Evolutionary conservation across 2,113 vertebrate genomes (phyloP), one percentile per base, ranked within the genome.

Genomic region (Strix aluco): DNA sequence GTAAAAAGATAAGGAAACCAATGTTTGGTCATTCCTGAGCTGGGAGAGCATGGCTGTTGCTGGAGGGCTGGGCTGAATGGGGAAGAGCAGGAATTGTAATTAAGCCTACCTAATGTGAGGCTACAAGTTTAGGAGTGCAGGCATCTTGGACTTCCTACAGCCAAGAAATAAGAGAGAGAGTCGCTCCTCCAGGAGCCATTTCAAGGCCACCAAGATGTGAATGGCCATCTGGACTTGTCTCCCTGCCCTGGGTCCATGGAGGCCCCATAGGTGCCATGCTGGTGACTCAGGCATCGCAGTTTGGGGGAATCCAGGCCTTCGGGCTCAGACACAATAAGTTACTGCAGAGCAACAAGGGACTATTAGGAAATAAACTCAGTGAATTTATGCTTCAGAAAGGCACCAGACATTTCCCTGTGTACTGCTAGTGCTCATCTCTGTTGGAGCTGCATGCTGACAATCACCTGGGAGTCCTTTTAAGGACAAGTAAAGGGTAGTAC

Each of bases 281-380:
- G 25, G 42, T 63, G 63, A 46, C n/a, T 74, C 0, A 0, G 17
- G 62, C 30, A 51, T n/a, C 1, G 1, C 58, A 18, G 15, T 52
- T 63, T 25, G 40, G 38, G 20, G 66, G 17, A 92, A 66, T 52
- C 30, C 47, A 58, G 47, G 21, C 13, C 51, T 86, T 46, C 40
- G 23, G 42, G 21, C 61, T 67, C 65, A 75, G 40, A 52, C 32
- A 61, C 72, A 55, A 34, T 7, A 49, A 69, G 23, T 63, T 79
- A 63, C 65, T 81, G 23, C 27, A 40, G 40, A 20, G 52, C 30
- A 81, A 17, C 40, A 44, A 20, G 59, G 42, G 61, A 57, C 29
- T 74, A 8, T 34, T 27, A 38, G 52, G 38, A 90, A 94, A 78
- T 55, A 63, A 90, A 74, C 15, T 52, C 47, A 10, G 17, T 63